Base-by-base conservation (phyloP, 1,140 invertebrate genomes). In the Coenobita brevimanus region DNA sequence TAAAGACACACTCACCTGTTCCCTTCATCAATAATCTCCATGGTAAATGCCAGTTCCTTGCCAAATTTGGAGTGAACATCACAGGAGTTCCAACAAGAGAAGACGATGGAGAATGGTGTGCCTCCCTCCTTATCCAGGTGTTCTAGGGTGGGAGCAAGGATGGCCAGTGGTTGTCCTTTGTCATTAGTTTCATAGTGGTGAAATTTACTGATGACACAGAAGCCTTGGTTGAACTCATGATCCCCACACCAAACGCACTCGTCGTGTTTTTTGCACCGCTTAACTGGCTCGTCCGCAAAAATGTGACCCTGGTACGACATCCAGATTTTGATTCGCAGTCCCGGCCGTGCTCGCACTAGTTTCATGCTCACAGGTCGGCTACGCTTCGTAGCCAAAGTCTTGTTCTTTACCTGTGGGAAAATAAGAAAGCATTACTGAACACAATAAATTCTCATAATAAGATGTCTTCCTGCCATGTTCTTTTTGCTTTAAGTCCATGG, bases 301-400 rank as follows among this genome's bases (percentile, higher is more conserved):
- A 82, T 82, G 64, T 82, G 80, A 64, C 80, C 80, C 24, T 50
- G 80, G 80, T 82, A 82, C n/a, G 80, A 69, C 62, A 82, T 43
- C 17, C 17, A 50, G 62, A 82, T 82, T n/a, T 24, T 50, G 21
- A 82, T 41, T 69, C 30, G 30, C 41, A 82, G 27, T 13, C 80
- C 80, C 10, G 64, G 62, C n/a, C 33, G 64, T 3, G 6, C 60
- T 27, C 36, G 60, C 1, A 71, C 8, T 3, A 82, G 36, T 41
- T 82, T 82, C 8, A 69, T 67, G 50, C 67, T 62, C 3, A 82
- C 80, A 30, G 80, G 80, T 3, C 62, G 60, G 50, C 64, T 71
- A 24, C 80, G 62, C 41, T 82, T 82, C 21, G 80, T 82, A 8
- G 80, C 80, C 8, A 82, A 13, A 3, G n/a, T 69, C 36, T 50